phyloP scores from a whole-genome alignment of 2,888 invertebrate species.

The Melieria picta region DNA sequence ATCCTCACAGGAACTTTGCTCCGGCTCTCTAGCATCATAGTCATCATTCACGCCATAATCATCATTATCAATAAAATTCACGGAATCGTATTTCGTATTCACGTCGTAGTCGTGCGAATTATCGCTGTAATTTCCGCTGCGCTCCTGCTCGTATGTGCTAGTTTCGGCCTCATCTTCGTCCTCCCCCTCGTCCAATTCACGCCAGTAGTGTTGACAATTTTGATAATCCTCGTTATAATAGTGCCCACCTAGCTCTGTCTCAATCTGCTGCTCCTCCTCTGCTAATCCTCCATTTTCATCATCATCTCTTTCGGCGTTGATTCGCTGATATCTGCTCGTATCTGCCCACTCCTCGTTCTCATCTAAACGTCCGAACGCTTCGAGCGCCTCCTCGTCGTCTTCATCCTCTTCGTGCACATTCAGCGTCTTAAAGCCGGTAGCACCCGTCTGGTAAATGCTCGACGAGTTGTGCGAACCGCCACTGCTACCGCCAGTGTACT shows the following conservation, averaged over 20 bases:
- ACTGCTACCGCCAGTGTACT: slow-evolving; percentile 40
- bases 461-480: slow-evolving; percentile 52
- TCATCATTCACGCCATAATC: slow-evolving; percentile 21
- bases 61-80: not conserved
- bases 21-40: slow-evolving; percentile 24
- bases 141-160: slow-evolving; percentile 19
- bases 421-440: slow-evolving; percentile 52
- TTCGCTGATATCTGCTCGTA: slow-evolving; percentile 47
- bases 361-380: slow-evolving; percentile 54
- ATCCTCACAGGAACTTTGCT: slow-evolving; percentile 28
- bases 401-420: slow-evolving; percentile 58
- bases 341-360: slow-evolving; percentile 53
- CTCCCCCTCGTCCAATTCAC: slow-evolving; percentile 52
- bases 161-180: slow-evolving; percentile 15
- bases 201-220: slow-evolving; percentile 51
- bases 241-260: slow-evolving; percentile 30
- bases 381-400: slow-evolving; percentile 52
- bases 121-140: slow-evolving; percentile 24
- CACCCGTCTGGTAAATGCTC: slow-evolving; percentile 44
- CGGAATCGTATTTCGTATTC: slow-evolving; percentile 5
- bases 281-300: slow-evolving; percentile 30
- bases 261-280: slow-evolving; percentile 39
- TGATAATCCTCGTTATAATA: slow-evolving; percentile 41
- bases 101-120: slow-evolving; percentile 23
- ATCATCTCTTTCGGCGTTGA: slow-evolving; percentile 21